Evolutionary conservation across 2,888 invertebrate species (phyloP).

Genomic region (Tipula helvola): DNA sequence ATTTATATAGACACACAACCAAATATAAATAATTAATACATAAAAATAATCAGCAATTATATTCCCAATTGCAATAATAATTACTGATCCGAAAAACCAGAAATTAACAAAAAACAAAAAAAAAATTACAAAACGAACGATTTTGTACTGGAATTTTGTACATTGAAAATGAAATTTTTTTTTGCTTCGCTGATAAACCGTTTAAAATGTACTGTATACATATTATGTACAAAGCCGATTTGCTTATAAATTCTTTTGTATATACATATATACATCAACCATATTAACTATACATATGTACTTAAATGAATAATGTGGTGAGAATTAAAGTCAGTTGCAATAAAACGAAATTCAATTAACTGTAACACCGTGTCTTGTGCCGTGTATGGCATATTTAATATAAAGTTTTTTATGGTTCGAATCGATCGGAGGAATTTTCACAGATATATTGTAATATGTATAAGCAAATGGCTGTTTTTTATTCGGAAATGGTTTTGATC

Average conservation of each 20-base stretch:
- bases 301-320: neutral
- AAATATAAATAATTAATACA: neutral
- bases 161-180: neutral
- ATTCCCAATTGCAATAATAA: neutral
- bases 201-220: neutral
- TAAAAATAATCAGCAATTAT: neutral
- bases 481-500: neutral
- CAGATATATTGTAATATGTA: neutral
- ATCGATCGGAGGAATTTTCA: neutral
- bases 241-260: neutral
- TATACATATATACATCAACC: neutral
- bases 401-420: neutral
- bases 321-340: neutral
- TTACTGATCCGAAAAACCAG: neutral
- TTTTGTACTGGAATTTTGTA: neutral
- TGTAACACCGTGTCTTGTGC: neutral
- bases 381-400: neutral
- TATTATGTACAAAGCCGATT: neutral
- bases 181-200: neutral
- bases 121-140: neutral
- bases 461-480: neutral
- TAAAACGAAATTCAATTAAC: neutral
- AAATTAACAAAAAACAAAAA: neutral
- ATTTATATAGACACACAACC: neutral
- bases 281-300: no score